phyloP scores from a whole-genome alignment of 2,113 vertebrate species.

The Cygnus buccinator region DNA sequence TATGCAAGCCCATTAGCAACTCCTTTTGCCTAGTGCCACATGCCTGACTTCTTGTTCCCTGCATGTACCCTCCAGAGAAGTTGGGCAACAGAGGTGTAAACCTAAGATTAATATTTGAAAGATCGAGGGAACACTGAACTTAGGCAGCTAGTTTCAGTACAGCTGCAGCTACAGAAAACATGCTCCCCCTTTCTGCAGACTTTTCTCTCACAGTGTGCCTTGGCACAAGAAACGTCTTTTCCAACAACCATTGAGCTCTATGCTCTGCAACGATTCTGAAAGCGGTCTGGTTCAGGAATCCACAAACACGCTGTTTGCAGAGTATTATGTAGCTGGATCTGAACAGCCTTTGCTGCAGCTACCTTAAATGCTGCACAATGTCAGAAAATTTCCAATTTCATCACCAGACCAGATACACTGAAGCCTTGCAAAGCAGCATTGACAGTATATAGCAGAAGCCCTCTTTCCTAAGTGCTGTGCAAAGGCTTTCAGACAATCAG shows the following conservation, averaged over 20 bases:
- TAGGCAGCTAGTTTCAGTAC: background rate
- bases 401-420: background rate
- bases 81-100: background rate
- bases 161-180: background rate
- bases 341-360: background rate
- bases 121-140: background rate
- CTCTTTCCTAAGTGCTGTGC: background rate
- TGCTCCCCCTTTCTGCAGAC: background rate
- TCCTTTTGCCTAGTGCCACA: background rate
- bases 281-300: background rate
- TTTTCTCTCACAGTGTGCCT: background rate
- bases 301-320: rapidly evolving
- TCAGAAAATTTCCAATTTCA: background rate
- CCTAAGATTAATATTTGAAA: background rate
- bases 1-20: background rate
- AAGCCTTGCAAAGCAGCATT: background rate
- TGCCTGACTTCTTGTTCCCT: background rate
- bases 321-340: background rate
- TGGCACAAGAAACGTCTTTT: background rate
- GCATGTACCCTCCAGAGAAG: background rate
- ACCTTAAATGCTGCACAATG: background rate
- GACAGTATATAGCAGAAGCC: background rate
- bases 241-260: background rate
- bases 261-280: background rate
- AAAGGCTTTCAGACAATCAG: background rate